A percentile compares a stretch with the other conserved stretches of the same genome.
These are phyloP conservation scores for Mechanitis messenoides DNA, from an alignment of 2,888 invertebrate species.

Conservation along the genomic window DNA sequence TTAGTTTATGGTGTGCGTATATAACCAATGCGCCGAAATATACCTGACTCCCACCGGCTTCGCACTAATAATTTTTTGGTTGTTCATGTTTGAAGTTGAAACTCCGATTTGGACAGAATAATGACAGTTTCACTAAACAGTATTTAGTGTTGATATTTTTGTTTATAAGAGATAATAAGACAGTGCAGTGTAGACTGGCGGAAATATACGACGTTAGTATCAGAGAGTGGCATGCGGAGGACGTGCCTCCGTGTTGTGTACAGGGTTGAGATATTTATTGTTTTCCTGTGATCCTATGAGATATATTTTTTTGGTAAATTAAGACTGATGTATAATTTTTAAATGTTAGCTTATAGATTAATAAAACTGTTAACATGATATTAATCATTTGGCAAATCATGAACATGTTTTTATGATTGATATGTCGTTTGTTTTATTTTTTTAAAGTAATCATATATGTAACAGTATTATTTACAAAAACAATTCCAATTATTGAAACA, in stretches of 20 bases:
- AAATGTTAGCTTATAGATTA: no score
- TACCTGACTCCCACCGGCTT: background rate
- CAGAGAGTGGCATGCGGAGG: conserved; percentile 56
- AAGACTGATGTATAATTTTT: no score
- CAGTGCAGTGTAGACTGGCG: conserved; percentile 47
- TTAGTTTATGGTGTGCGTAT: conserved; percentile 68
- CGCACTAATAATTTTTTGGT: conserved; percentile 13
- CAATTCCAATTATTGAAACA: background rate
- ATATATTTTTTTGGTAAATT: background rate
- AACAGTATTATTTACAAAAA: background rate
- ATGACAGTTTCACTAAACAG: no score
- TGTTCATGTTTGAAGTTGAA: background rate
- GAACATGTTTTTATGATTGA: no score
- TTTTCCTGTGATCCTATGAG: background rate
- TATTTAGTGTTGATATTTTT: background rate
- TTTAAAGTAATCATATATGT: no score
- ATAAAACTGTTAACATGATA: no score
- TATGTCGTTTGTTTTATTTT: no score
- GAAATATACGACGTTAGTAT: conserved; percentile 66
- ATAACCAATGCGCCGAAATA: conserved; percentile 19
- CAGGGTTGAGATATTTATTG: conserved; percentile 25
- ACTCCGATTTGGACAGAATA: background rate
- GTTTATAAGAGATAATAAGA: conserved; percentile 46
- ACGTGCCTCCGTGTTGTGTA: conserved; percentile 42
- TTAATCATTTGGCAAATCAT: no score